Conservation (phyloP, 2,113 vertebrate species). For the Acrocephalus kingi region DNA sequence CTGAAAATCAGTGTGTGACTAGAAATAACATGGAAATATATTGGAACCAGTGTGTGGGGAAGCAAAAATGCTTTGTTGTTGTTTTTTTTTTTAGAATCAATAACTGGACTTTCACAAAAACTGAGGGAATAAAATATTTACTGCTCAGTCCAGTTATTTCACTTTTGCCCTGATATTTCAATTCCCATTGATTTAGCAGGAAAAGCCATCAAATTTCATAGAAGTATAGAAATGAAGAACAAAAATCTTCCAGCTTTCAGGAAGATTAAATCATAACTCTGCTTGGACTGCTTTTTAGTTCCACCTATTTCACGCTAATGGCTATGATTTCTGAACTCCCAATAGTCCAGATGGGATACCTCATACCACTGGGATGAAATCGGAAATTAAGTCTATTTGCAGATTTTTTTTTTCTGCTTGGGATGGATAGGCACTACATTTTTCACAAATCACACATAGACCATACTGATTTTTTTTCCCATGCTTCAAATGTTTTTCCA, state of each 20-base stretch:
- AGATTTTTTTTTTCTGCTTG: constrained; percentile 7
- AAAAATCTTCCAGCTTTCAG: not conserved
- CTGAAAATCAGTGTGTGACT: not conserved
- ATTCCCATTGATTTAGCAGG: constrained; percentile 36
- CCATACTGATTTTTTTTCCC: not conserved
- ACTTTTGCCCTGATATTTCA: not conserved
- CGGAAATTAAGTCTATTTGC: not conserved
- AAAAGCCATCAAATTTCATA: constrained; percentile 18
- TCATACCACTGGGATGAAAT: constrained; percentile 10
- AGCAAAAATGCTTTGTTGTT: not conserved
- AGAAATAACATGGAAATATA: not conserved
- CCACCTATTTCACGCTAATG: constrained; percentile 15
- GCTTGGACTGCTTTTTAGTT: constrained; percentile 6
- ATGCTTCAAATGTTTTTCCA: not conserved
- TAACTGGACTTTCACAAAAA: not conserved
- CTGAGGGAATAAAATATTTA: not conserved
- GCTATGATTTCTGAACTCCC: constrained; percentile 27
- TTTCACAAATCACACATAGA: not conserved
- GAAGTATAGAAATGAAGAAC: constrained; percentile 6
- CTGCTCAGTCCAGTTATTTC: not conserved
- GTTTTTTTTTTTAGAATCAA: not conserved
- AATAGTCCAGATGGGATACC: not conserved
- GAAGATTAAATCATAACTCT: constrained; percentile 48
- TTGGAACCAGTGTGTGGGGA: not conserved
- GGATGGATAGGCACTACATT: not conserved